Base-by-base conservation (phyloP, 2,797 vertebrate genomes). In the Setipinna tenuifilis region DNA sequence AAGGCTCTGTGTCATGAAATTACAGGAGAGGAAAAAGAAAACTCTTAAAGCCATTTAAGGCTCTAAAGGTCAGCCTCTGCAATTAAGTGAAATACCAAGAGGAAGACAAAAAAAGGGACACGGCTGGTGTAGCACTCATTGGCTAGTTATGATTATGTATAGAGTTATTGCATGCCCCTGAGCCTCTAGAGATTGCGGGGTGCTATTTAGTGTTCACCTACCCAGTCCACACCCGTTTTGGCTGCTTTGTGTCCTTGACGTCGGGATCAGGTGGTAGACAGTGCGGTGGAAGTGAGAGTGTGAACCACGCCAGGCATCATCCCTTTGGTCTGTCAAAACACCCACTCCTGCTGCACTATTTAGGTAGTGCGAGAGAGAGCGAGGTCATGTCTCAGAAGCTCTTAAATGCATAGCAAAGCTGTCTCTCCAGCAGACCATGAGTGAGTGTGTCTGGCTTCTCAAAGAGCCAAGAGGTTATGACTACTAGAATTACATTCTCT, bases 21-120 rank as follows among this genome's bases (percentile, higher is more conserved):
- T 71, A 71, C 12, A 28, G 65, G 25, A 28, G 12, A 25, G 23
- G 23, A 62, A 25, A 65, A 25, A 21, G 17, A 0, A 25, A 75
- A 19, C 28, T 17, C 17, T 75, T 75, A 3, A 17, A 17, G 31
- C 31, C 25, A 71, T 31, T 71, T 28, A 12, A 71, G 25, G 28
- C 65, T 25, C 28, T 1, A 41, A 41, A 75, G 68, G 68, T 75
- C 65, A 71, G 65, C 28, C 25, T 71, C 68, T 17, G 31, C 68
- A 75, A 75, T 75, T 75, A 75, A 86, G 25, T 75, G 35, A 59
- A 92, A 93, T 91, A 89, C 91, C 87, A 87, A 83, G 86, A 87
- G 81, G 83, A 68, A 83, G 88, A 89, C 88, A 91, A 85, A 89
- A 87, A 35, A 75, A 75, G 14, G 14, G 50, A 54, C 9, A 9